Base-by-base conservation (phyloP, 2,888 invertebrate species). In the Gasteruption jaculator region DNA sequence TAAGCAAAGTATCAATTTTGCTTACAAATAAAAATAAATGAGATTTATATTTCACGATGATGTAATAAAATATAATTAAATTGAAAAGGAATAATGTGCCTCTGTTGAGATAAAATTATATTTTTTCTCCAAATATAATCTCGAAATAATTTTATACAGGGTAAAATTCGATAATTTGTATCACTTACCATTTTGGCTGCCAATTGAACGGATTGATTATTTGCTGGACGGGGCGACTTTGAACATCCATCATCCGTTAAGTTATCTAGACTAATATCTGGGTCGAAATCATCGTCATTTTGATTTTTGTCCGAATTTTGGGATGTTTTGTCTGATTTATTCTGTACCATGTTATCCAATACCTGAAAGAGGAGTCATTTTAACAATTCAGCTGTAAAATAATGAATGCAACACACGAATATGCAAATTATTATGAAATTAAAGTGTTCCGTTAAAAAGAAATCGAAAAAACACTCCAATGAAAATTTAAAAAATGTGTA, bases 261-360 rank as follows among this genome's bases (percentile, higher is more conserved):
- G 61, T 86, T 84, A 57, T 86, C 86, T 42, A 83, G 71, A 45
- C 80, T 77, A 40, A 86, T 81, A 56, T 84, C 83, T 1, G 84
- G 81, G 63, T 85, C 83, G 54, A 86, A 86, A 60, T 86, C 85
- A 12, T 65, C 63, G 7, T 61, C 60, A 16, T 57, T 55, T 20
- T 60, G 54, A 46, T 32, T 52, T 46, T 47, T 63, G 14, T 45
- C 48, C 3, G 32, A 37, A 36, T 61, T 59, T 38, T 41, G 54
- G 2, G 45, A 22, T 37, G 43, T 48, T 35, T 52, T 59, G 12
- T 50, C 57, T 3, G 53, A 44, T 57, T 56, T 67, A 41, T 66
- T 66, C 51, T 70, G 61, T 36, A 68, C 61, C 35, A 71, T 66
- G 32, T 63, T 68, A 29, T 70, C 61, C 36, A 71, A 54, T 38